Conservation (phyloP, 2,888 invertebrate genomes). For the Flabesymbios commensalis region DNA sequence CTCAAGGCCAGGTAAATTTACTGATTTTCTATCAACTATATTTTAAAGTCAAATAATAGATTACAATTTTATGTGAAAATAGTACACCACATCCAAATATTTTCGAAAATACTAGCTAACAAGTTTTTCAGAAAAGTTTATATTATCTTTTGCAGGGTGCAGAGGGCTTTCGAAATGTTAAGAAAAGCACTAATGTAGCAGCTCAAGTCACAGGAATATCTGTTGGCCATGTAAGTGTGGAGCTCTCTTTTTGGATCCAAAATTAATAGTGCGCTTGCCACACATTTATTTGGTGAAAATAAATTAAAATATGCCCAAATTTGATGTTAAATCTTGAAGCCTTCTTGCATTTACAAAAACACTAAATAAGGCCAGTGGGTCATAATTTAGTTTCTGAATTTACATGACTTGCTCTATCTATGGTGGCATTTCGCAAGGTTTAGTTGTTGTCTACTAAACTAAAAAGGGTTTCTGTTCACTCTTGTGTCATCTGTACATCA, state of each 20-base stretch:
- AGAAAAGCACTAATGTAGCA: conserved; percentile 94
- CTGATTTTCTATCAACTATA: too few relatives aligned
- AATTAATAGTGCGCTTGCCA: neutral
- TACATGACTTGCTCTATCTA: neutral
- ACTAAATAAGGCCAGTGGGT: neutral
- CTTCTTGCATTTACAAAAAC: neutral
- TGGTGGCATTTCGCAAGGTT: too few relatives aligned
- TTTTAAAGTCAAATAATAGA: too few relatives aligned
- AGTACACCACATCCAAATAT: too few relatives aligned
- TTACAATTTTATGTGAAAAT: too few relatives aligned
- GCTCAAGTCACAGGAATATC: conserved; percentile 89
- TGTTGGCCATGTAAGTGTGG: conserved; percentile 40
- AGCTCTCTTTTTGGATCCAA: too few relatives aligned
- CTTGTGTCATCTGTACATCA: too few relatives aligned
- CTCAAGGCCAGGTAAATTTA: too few relatives aligned
- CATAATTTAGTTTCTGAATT: neutral
- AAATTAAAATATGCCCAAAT: neutral
- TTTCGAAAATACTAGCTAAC: neutral
- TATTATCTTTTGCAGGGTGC: conserved; percentile 72
- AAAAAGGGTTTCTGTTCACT: too few relatives aligned
- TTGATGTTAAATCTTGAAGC: neutral
- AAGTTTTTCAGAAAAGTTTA: neutral
- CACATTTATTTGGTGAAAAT: neutral
- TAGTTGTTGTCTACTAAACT: too few relatives aligned
- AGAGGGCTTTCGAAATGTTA: conserved; percentile 93